Conservation (phyloP, 2,113 vertebrate species). For the Ranitomeya imitator region DNA sequence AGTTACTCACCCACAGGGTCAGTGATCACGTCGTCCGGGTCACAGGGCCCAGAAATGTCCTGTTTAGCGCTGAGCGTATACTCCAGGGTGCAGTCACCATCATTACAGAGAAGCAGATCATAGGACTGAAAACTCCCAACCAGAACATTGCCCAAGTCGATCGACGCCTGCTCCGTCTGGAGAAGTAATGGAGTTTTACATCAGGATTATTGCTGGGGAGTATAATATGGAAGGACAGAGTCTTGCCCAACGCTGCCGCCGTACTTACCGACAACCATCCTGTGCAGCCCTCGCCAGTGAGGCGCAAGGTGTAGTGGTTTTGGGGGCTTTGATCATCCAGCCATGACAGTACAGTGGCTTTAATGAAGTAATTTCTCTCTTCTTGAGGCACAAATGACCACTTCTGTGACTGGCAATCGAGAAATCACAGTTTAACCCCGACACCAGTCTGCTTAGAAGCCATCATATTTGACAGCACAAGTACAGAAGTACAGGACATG, state of each 20-base stretch:
- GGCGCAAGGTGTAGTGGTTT: constrained; percentile 69
- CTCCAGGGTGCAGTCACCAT: constrained; percentile 77
- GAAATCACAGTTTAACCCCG: neutral
- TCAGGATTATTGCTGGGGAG: neutral
- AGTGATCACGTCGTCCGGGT: constrained; percentile 46
- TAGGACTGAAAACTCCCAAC: constrained; percentile 74
- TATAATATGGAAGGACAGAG: neutral
- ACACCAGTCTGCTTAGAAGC: no score
- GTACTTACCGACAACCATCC: constrained; percentile 73
- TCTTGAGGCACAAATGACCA: constrained; percentile 87
- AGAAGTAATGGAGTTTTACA: constrained; percentile 54
- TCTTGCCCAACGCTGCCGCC: neutral
- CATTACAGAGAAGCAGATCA: constrained; percentile 79
- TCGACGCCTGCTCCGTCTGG: constrained; percentile 74
- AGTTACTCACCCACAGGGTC: constrained; percentile 73
- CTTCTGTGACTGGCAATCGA: constrained; percentile 71
- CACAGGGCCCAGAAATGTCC: constrained; percentile 60
- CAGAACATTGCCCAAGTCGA: constrained; percentile 80
- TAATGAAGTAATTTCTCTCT: constrained; percentile 76
- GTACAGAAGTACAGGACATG: no score
- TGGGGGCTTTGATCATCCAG: constrained; percentile 62
- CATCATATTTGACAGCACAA: no score
- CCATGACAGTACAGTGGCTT: constrained; percentile 74
- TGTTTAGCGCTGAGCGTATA: constrained; percentile 81
- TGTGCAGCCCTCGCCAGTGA: constrained; percentile 75